Conservation (phyloP, 2,888 invertebrate species). For the Clistopyga incitator region DNA sequence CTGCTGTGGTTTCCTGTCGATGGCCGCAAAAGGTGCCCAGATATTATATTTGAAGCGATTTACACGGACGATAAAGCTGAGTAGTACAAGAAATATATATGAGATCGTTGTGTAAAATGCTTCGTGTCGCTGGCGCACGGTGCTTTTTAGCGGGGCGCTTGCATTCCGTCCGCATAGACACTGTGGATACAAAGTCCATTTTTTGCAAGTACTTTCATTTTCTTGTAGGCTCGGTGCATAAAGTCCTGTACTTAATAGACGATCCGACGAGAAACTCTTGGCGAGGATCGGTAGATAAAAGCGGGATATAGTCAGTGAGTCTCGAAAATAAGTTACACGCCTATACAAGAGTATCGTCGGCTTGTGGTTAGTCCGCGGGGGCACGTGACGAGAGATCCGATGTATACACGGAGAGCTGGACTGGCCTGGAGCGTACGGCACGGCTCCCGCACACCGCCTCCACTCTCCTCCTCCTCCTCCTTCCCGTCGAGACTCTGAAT, state of each 20-base stretch:
- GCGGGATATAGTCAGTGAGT: conserved; percentile 33
- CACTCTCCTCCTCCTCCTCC: conserved; percentile 30
- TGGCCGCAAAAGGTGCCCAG: conserved; percentile 30
- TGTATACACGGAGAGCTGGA: conserved; percentile 35
- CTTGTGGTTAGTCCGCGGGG: conserved; percentile 58
- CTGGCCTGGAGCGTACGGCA: conserved; percentile 6
- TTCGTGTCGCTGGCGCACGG: conserved; percentile 18
- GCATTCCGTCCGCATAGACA: conserved; percentile 25
- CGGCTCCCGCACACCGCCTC: conserved; percentile 42
- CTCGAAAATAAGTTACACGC: conserved; percentile 51
- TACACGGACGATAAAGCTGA: conserved; percentile 67
- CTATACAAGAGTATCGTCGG: conserved; percentile 53
- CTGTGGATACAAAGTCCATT: conserved; percentile 25
- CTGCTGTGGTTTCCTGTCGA: conserved; percentile 62
- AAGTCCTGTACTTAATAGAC: conserved; percentile 42
- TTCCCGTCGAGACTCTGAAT: conserved; percentile 58
- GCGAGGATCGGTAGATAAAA: conserved; percentile 43
- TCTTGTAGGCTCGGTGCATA: conserved; percentile 31
- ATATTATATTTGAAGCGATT: conserved; percentile 54
- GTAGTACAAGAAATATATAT: conserved; percentile 43
- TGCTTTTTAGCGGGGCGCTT: conserved; percentile 1
- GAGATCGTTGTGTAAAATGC: conserved; percentile 31
- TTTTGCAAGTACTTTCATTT: conserved; percentile 36
- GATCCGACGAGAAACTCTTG: conserved; percentile 44
- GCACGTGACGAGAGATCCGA: conserved; percentile 55